These are phyloP conservation scores for Thomomys bottae DNA, from an alignment of 2,113 vertebrate genomes.

Conservation along the genomic window DNA sequence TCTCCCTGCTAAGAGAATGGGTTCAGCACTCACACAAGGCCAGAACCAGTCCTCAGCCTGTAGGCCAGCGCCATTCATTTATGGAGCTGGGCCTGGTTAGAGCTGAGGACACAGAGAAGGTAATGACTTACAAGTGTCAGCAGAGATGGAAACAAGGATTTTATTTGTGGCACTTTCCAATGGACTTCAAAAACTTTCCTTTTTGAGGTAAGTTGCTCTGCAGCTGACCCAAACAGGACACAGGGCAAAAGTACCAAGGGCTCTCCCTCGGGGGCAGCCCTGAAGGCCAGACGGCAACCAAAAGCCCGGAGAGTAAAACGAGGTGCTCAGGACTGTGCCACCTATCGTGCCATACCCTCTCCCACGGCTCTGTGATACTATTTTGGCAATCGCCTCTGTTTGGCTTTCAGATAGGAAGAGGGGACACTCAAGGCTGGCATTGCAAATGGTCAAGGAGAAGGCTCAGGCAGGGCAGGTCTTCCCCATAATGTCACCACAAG, in stretches of 20 bases:
- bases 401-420: background rate
- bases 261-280: background rate
- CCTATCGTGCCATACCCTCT: background rate
- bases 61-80: background rate
- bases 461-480: background rate
- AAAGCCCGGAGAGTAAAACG: background rate
- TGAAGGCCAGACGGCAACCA: too few relatives aligned
- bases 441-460: background rate
- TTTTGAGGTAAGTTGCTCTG: background rate
- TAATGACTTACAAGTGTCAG: background rate
- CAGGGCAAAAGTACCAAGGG: background rate
- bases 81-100: background rate
- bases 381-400: background rate
- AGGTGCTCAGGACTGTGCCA: background rate
- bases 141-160: background rate
- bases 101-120: background rate
- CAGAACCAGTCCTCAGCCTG: background rate
- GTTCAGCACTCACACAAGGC: background rate
- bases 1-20: background rate
- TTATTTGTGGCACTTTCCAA: background rate
- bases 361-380: background rate
- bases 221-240: background rate
- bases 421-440: background rate
- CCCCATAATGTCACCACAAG: background rate
- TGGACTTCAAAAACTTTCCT: conserved; percentile 15